These are phyloP conservation scores for Theristicus caerulescens DNA, from an alignment of 2,113 vertebrate genomes.

Conservation along the genomic window DNA sequence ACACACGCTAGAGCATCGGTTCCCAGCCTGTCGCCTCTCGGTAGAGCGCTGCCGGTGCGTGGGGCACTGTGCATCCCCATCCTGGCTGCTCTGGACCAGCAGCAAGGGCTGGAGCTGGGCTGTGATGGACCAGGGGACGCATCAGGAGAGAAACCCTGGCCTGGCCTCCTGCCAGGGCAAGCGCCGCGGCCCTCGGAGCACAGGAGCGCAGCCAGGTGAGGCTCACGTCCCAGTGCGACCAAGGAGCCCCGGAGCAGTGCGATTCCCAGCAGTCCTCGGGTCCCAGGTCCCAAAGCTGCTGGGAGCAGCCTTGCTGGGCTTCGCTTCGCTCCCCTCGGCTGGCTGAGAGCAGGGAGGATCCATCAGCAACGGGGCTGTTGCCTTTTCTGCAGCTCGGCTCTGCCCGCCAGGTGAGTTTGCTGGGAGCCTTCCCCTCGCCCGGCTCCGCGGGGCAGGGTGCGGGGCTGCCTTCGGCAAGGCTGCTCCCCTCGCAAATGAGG, in stretches of 20 bases:
- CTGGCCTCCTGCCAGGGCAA: neutral
- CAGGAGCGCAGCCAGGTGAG: neutral
- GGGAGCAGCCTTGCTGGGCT: neutral
- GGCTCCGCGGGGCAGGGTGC: accelerated
- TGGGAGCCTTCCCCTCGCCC: neutral
- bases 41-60: neutral
- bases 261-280: accelerated
- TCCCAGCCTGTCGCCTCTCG: neutral
- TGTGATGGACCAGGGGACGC: neutral
- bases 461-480: neutral
- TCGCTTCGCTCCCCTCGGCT: neutral
- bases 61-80: neutral
- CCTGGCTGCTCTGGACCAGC: neutral
- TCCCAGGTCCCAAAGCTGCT: neutral
- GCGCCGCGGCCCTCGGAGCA: neutral
- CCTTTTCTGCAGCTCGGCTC: neutral
- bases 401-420: neutral
- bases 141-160: neutral
- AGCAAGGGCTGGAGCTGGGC: neutral
- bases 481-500: neutral
- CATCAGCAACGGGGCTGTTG: neutral
- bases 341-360: neutral
- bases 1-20: neutral
- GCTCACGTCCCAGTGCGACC: neutral
- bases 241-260: neutral